These are phyloP conservation scores for Anthopleura xanthogrammica DNA, from an alignment of 92 coral and sea anemone genomes.

Conservation along the genomic window DNA sequence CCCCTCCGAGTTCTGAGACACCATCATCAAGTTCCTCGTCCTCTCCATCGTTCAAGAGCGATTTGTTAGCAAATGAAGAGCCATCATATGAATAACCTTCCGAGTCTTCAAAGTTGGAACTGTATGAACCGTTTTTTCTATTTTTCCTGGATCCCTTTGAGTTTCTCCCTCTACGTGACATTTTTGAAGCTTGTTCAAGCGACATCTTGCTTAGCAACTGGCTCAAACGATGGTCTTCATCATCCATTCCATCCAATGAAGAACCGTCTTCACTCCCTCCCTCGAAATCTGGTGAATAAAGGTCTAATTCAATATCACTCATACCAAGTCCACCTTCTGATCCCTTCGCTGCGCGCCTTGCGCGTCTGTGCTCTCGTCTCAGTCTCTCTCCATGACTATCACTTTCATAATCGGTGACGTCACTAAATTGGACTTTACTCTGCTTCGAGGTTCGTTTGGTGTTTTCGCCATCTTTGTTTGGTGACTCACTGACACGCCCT, in stretches of 20 bases:
- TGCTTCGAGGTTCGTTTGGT: slow-evolving; percentile 2
- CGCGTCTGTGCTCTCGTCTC: slow-evolving; percentile 26
- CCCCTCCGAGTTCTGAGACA: slow-evolving; percentile 26
- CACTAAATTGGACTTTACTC: slow-evolving; percentile 58
- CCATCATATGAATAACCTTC: slow-evolving; percentile 12
- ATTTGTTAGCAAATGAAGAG: slow-evolving; percentile 5
- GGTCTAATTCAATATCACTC: slow-evolving; percentile 57
- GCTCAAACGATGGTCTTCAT: slow-evolving; percentile 23
- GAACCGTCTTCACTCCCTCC: background rate
- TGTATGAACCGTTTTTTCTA: slow-evolving; percentile 7
- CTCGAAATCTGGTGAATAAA: slow-evolving; percentile 39
- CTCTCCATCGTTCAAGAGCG: slow-evolving; percentile 3
- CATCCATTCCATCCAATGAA: background rate
- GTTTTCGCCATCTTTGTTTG: slow-evolving; percentile 18
- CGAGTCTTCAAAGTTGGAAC: slow-evolving; percentile 1
- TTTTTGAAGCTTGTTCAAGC: background rate
- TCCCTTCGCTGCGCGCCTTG: slow-evolving; percentile 17
- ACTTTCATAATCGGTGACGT: slow-evolving; percentile 53
- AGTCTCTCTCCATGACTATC: slow-evolving; percentile 22
- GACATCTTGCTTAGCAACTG: slow-evolving; percentile 15
- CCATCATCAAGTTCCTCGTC: slow-evolving; percentile 25
- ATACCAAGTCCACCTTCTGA: slow-evolving; percentile 41
- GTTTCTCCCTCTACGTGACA: background rate
- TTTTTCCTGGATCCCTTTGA: background rate
- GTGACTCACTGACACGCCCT: slow-evolving; percentile 22